phyloP scores from a whole-genome alignment of 2,113 vertebrate genomes.

The Gopherus evgoodei region DNA sequence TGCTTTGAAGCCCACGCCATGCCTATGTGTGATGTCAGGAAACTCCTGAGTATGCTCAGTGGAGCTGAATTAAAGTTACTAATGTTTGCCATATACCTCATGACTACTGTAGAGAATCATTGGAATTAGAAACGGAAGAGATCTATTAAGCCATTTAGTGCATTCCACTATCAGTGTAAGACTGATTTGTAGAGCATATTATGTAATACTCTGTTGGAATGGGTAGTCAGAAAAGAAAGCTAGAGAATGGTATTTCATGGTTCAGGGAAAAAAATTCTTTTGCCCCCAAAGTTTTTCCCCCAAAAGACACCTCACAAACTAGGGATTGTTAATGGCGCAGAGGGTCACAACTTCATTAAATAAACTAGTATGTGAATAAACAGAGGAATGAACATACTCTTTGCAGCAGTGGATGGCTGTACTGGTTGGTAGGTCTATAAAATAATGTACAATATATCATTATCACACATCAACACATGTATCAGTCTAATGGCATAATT shows the following conservation, averaged over 20 bases:
- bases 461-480: neutral
- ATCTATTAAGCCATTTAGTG: neutral
- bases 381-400: neutral
- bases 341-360: neutral
- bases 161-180: neutral
- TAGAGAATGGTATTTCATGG: neutral
- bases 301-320: neutral
- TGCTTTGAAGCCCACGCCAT: neutral
- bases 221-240: neutral
- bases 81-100: neutral
- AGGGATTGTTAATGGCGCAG: neutral
- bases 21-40: neutral
- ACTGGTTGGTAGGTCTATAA: neutral
- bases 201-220: neutral
- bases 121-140: constrained; percentile 5
- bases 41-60: neutral
- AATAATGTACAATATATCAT: neutral
- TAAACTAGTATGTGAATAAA: neutral
- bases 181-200: neutral
- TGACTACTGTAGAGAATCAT: neutral
- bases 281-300: neutral
- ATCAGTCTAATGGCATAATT: rapidly evolving
- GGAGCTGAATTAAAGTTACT: neutral
- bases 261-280: neutral
- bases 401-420: neutral